Conservation (phyloP, 1,140 invertebrate genomes). For the Lysiphlebus fabarum region DNA sequence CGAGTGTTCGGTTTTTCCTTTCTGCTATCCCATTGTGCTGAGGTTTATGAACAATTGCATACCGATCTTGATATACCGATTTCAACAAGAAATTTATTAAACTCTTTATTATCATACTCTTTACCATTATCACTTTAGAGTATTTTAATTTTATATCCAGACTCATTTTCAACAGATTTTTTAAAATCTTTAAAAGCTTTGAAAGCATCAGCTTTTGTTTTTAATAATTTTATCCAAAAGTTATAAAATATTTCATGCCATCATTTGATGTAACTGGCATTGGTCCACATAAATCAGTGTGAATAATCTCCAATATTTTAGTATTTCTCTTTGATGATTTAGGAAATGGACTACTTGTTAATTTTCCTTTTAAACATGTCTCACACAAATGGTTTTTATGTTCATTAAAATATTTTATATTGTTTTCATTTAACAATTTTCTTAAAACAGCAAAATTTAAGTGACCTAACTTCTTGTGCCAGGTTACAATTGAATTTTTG, state of each 20-base stretch:
- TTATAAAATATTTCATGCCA: not conserved
- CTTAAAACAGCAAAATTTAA: too few species aligned
- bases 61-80: constrained; percentile 42
- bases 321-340: too few species aligned
- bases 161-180: constrained; percentile 40
- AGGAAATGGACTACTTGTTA: constrained; percentile 26
- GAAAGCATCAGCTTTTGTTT: constrained; percentile 31
- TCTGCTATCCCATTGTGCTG: constrained; percentile 46
- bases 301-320: constrained; percentile 8
- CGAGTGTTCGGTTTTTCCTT: constrained; percentile 40
- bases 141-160: constrained; percentile 33
- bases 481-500: too few species aligned
- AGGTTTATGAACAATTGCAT: constrained; percentile 38
- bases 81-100: constrained; percentile 35
- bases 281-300: constrained; percentile 28
- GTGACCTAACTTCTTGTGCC: too few species aligned
- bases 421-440: too few species aligned
- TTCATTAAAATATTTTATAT: not conserved
- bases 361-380: constrained; percentile 31
- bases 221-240: not conserved
- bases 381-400: constrained; percentile 22
- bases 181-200: constrained; percentile 39
- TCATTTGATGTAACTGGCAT: not conserved
- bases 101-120: constrained; percentile 37
- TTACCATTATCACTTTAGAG: constrained; percentile 43